Base-by-base conservation (phyloP, 2,888 invertebrate species). In the Coelinius sp. region DNA sequence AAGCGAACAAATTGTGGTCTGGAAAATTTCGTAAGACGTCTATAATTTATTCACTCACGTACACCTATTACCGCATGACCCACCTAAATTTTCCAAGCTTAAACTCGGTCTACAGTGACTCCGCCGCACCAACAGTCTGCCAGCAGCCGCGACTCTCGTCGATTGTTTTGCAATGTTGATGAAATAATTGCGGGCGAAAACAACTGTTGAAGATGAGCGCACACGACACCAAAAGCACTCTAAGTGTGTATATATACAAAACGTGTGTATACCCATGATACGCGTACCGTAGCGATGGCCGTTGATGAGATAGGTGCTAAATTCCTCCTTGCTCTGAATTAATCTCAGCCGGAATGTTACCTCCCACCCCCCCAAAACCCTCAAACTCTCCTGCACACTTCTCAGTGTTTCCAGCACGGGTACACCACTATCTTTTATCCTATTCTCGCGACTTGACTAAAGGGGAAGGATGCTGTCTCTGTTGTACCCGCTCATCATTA, bases 141-240 rank as follows among this genome's bases (percentile, higher is more conserved):
- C 24, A 53, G 66, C 68, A 64, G 71, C 68, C 73, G 56, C 74
- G 52, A 69, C 65, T 56, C 67, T 68, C 56, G 69, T 69, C 72
- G 82, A 86, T 86, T 85, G 85, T 85, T 86, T 86, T 82, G 85
- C 84, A 86, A 87, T 83, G 83, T 83, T 82, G 81, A 81, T 66
- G 83, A 84, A 86, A 86, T 85, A 83, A 86, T 85, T 83, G 83
- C 84, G 81, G 80, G 83, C 83, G 27, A 31, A 59, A 59, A 59
- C 14, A 84, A 86, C 84, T 78, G 81, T 78, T 82, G 59, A 24
- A 35, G 59, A 35, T 24, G 68, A 59, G 68, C 35, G 62, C 24
- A 52, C 41, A 38, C 69, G 73, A 68, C 73, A 70, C 74, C 69
- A 64, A 71, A 65, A 70, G 70, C 52, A 71, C 7, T 22, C 56